A percentile compares a stretch with the other conserved stretches of the same genome.
Evolutionary conservation across 2,888 invertebrate species (phyloP).

Genomic region (Tipula confusa): DNA sequence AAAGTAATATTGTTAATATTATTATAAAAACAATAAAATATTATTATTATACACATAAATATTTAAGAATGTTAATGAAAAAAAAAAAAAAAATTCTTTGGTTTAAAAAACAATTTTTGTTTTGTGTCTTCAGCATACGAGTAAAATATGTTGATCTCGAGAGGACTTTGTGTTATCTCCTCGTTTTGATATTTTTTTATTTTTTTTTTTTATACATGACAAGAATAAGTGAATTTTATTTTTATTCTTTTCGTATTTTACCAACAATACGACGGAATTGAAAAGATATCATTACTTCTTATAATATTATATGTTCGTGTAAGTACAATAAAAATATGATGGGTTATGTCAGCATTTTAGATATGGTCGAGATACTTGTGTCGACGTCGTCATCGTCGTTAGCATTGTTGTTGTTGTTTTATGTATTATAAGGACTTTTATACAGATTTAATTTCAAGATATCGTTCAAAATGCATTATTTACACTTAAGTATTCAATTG

Average conservation of each 20-base stretch:
- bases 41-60: background rate
- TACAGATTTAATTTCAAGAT: background rate
- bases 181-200: slow-evolving; percentile 25
- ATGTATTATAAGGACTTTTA: background rate
- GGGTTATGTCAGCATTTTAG: slow-evolving; percentile 25
- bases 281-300: slow-evolving; percentile 14
- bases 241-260: slow-evolving; percentile 13
- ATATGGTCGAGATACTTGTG: background rate
- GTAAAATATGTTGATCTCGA: background rate
- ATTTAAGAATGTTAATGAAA: background rate
- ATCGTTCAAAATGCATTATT: slow-evolving; percentile 25
- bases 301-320: background rate
- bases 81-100: background rate
- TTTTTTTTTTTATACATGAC: background rate
- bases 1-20: background rate
- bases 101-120: background rate
- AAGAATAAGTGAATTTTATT: slow-evolving; percentile 12
- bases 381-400: background rate
- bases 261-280: background rate
- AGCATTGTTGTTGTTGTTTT: background rate
- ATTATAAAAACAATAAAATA: slow-evolving; percentile 3
- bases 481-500: slow-evolving; percentile 25
- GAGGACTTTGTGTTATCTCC: background rate
- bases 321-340: background rate
- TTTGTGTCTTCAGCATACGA: background rate